These are phyloP conservation scores for Oenanthe oenanthe DNA, from an alignment of 2,113 vertebrate species.

Conservation along the genomic window DNA sequence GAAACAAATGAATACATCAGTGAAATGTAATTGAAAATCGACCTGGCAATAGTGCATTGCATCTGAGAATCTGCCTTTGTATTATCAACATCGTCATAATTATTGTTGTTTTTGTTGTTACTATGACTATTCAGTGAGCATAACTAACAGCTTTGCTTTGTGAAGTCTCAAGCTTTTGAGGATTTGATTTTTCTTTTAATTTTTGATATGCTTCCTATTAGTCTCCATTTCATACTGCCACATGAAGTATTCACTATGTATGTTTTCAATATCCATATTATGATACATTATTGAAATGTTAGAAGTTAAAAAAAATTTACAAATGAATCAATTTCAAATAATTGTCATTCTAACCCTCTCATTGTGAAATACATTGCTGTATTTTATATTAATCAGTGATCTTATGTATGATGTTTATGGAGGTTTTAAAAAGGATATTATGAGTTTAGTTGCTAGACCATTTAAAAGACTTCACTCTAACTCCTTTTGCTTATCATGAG, in stretches of 20 bases:
- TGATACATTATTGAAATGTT: neutral
- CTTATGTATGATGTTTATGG: neutral
- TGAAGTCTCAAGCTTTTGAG: conserved; percentile 55
- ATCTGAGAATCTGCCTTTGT: conserved; percentile 77
- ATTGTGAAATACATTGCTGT: neutral
- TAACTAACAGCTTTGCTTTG: conserved; percentile 58
- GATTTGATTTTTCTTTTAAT: conserved; percentile 60
- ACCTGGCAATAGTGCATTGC: conserved; percentile 76
- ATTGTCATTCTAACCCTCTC: neutral
- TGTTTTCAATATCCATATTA: neutral
- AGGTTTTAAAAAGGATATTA: neutral
- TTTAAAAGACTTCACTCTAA: neutral
- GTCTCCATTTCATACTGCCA: conserved; percentile 41
- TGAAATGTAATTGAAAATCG: conserved; percentile 83
- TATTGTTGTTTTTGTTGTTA: conserved; percentile 72
- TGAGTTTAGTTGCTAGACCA: neutral
- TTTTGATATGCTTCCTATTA: conserved; percentile 30
- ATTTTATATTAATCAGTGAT: neutral
- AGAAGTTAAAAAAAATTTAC: neutral
- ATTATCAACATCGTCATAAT: conserved; percentile 75
- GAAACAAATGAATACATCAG: conserved; percentile 84
- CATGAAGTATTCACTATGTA: neutral
- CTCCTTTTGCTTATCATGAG: neutral
- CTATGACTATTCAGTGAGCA: conserved; percentile 60
- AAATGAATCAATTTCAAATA: neutral